Percentiles rank a stretch among this genome's conserved stretches.
Conservation (phyloP, 2,797 vertebrate genomes). For the Emys orbicularis region DNA sequence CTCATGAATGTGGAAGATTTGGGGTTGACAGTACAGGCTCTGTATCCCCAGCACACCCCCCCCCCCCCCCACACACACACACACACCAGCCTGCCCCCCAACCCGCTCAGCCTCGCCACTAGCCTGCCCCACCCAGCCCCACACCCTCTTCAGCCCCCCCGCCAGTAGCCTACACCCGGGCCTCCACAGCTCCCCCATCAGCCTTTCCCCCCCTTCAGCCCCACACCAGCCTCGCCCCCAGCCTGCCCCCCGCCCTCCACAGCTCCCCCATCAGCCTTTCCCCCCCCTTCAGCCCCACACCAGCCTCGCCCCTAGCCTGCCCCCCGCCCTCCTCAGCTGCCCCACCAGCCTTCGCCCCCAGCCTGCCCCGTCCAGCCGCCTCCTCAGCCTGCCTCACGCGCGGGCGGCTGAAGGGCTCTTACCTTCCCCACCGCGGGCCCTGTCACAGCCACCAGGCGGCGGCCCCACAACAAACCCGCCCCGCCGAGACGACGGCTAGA, state of each 20-base stretch:
- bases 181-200: neutral
- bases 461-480: neutral
- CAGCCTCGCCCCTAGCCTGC: neutral
- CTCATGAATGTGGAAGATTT: neutral
- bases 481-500: neutral
- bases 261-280: neutral
- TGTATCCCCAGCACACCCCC: neutral
- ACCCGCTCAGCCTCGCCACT: too few relatives aligned
- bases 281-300: neutral
- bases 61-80: neutral
- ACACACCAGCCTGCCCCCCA: neutral
- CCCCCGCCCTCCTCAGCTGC: neutral
- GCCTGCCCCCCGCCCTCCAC: neutral
- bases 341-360: too few relatives aligned
- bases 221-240: neutral
- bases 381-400: too few relatives aligned
- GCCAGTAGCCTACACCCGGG: too few relatives aligned
- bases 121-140: too few relatives aligned
- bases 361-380: too few relatives aligned
- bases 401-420: neutral
- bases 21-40: neutral
- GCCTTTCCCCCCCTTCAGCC: neutral
- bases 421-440: neutral
- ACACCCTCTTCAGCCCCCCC: rapidly evolving
- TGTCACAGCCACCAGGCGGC: neutral